Percentiles rank a stretch among this genome's conserved stretches.
Evolutionary conservation across 2,888 invertebrate genomes (phyloP).

Genomic region (Caenorhabditis doughertyi): DNA sequence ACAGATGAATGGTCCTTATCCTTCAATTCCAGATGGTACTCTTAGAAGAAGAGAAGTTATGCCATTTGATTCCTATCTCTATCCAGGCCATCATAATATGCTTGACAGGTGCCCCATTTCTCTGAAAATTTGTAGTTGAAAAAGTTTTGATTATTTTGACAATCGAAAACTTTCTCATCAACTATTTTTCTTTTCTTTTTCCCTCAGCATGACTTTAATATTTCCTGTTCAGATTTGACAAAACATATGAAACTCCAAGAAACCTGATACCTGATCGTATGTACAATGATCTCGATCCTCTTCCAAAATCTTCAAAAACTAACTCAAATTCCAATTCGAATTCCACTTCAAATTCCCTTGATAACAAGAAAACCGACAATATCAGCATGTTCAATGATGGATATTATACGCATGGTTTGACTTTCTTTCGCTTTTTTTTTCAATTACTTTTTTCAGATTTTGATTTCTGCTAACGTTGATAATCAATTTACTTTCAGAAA

Average conservation of each 20-base stretch:
- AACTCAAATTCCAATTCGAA: slow-evolving; percentile 24
- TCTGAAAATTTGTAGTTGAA: background rate
- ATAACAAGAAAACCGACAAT: slow-evolving; percentile 37
- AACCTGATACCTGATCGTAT: slow-evolving; percentile 30
- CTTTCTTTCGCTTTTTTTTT: slow-evolving; percentile 19
- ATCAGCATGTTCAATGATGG: slow-evolving; percentile 68
- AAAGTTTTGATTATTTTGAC: no score
- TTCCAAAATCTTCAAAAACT: slow-evolving; percentile 17
- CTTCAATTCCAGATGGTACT: slow-evolving; percentile 28
- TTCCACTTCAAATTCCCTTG: slow-evolving; percentile 26
- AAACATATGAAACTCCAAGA: slow-evolving; percentile 19
- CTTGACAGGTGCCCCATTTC: slow-evolving; percentile 29
- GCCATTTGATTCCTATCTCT: slow-evolving; percentile 61
- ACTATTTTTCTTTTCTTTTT: background rate
- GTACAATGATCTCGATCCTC: slow-evolving; percentile 41
- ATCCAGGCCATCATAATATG: slow-evolving; percentile 43
- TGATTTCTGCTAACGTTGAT: background rate
- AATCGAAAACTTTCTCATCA: background rate
- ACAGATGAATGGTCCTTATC: slow-evolving; percentile 11
- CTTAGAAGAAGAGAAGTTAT: slow-evolving; percentile 33
- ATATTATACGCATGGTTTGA: slow-evolving; percentile 72
- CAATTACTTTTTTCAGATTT: background rate
- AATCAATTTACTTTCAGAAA: slow-evolving; percentile 31
- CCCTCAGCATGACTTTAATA: slow-evolving; percentile 9
- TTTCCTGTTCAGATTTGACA: slow-evolving; percentile 18